Conservation (phyloP, 2,113 vertebrate genomes). For the Merops nubicus region DNA sequence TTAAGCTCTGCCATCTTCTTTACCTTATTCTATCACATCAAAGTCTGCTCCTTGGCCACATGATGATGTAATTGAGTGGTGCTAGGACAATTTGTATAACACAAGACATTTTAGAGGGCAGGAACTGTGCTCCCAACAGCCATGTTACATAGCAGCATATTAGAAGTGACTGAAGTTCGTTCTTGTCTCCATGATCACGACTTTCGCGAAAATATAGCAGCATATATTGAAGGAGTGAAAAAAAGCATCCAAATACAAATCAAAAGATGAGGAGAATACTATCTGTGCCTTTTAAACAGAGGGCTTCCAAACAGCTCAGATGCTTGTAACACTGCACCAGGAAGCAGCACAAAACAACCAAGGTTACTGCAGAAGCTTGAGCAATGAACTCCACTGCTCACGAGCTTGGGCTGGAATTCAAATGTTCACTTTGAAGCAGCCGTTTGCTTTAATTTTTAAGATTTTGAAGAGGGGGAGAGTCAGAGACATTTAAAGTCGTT, state of each 20-base stretch:
- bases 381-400: neutral
- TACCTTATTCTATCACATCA: neutral
- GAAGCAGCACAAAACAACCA: neutral
- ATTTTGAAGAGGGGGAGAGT: neutral
- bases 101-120: neutral
- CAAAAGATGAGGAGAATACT: neutral
- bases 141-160: neutral
- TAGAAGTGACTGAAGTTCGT: neutral
- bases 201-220: neutral
- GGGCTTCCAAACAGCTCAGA: neutral
- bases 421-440: neutral
- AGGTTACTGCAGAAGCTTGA: conserved; percentile 25
- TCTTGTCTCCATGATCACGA: neutral
- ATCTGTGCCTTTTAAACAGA: neutral
- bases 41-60: neutral
- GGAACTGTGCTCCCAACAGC: neutral
- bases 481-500: neutral
- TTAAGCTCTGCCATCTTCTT: conserved; percentile 19
- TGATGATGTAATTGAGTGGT: neutral
- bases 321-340: neutral
- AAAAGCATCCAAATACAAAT: neutral
- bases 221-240: neutral
- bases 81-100: neutral
- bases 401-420: neutral
- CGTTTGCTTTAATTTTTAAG: neutral